Evolutionary conservation across 2,797 vertebrate species (phyloP).

Genomic region (Muraenolepis orangiensis): DNA sequence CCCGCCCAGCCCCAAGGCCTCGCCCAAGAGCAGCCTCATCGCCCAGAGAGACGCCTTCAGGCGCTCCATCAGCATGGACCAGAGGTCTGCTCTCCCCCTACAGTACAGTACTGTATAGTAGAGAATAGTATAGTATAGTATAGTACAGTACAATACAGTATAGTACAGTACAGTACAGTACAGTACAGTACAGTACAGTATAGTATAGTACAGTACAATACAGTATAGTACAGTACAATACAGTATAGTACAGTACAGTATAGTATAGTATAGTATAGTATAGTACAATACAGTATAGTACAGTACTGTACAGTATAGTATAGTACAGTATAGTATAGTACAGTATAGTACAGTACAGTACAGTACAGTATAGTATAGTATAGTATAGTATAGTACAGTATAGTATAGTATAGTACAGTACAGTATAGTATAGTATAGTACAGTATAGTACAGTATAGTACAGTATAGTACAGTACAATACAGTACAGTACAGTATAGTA

Average conservation of each 20-base stretch:
- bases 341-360: background rate
- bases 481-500: background rate
- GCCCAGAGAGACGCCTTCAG: slow-evolving; percentile 88
- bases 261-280: background rate
- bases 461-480: background rate
- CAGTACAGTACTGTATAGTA: too few species aligned
- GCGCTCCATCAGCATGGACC: slow-evolving; percentile 95
- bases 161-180: background rate
- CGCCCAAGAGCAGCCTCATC: slow-evolving; percentile 82
- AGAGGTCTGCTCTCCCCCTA: slow-evolving; percentile 77
- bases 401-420: background rate
- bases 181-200: background rate
- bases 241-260: too few species aligned
- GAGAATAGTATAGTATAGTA: background rate
- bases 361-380: background rate
- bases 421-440: background rate
- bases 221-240: too few species aligned
- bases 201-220: too few species aligned
- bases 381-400: background rate
- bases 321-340: background rate
- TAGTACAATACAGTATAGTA: background rate
- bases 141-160: background rate
- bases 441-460: background rate
- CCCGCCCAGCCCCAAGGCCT: slow-evolving; percentile 84
- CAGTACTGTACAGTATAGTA: background rate